These are phyloP conservation scores for Phymorhynchus buccinoides DNA, from an alignment of 1,140 invertebrate species.

Conservation along the genomic window DNA sequence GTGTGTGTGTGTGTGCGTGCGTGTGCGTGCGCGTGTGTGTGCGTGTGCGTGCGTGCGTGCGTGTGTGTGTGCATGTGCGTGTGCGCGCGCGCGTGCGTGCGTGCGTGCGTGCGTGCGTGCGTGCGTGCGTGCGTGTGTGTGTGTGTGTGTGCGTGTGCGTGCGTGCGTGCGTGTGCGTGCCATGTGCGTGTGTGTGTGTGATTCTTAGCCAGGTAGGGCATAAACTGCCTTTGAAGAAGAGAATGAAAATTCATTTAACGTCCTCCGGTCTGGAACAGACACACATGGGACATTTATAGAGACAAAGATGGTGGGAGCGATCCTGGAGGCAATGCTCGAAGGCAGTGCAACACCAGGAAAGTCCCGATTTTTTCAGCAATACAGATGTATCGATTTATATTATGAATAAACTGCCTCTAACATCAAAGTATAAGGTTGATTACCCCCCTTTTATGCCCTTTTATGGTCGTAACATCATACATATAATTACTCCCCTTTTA, in stretches of 20 bases:
- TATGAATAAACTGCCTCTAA: not conserved
- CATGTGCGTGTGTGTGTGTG: too few species aligned
- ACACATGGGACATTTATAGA: too few species aligned
- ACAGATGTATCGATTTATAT: too few species aligned
- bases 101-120: not conserved
- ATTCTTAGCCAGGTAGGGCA: not conserved
- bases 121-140: not conserved
- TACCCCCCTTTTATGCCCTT: not conserved
- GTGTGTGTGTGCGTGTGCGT: not conserved
- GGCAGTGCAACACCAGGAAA: too few species aligned
- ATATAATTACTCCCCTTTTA: not conserved
- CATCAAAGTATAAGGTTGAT: not conserved
- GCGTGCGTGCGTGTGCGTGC: too few species aligned
- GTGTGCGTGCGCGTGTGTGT: not conserved
- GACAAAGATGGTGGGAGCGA: too few species aligned
- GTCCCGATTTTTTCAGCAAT: too few species aligned
- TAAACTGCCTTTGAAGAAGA: not conserved
- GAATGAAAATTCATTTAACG: too few species aligned
- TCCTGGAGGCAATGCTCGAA: too few species aligned
- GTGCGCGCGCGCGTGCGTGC: not conserved
- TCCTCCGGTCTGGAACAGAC: too few species aligned
- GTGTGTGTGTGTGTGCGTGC: not conserved
- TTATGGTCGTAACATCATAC: not conserved
- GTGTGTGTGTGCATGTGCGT: not conserved
- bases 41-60: not conserved